Base-by-base conservation (phyloP, 2,888 invertebrate genomes). In the Nemurella pictetii region DNA sequence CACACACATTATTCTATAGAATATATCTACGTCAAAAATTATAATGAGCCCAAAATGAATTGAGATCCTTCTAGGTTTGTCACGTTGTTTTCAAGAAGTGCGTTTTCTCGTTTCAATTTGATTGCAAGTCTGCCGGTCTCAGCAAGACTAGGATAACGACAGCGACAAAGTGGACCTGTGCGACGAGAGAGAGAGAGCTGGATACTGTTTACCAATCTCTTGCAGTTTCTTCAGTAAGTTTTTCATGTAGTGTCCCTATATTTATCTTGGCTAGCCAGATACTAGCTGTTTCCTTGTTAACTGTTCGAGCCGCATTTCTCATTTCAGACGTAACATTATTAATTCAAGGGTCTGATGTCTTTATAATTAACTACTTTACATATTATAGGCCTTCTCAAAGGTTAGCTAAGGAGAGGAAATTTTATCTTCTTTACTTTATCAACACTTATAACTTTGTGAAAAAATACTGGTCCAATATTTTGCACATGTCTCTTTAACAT, bases 291-390 rank as follows among this genome's bases (percentile, higher is more conserved):
- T 75, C n/a, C 75, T 27, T 75, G 75, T 75, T 5, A 25, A 75
- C 15, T 75, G 26, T 26, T 75, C 7, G n/a, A 75, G 25, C 7
- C 75, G 75, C 75, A 75, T 75, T 75, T 75, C 75, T 75, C 75
- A 75, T 75, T 75, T 75, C 9, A 75, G 75, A 75, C 75, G 75
- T 75, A 75, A 75, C 75, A 75, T 75, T 75, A 75, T 75, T 75
- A 75, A 75, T 75, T 75, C 75, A 27, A 55, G 27, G 26, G 26
- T 75, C 75, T 75, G 75, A 75, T 75, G 75, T 75, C 75, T 75
- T 75, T 75, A 75, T 75, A 75, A 75, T 75, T 75, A 75, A 75
- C 75, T 75, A 27, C 75, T 75, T 75, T 75, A 75, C 75, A 75
- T 75, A 75, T 75, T 75, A 12, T 75, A 75, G 27, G 75, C 26